Evolutionary conservation across 2,113 vertebrate species (phyloP), one percentile per base, ranked within the genome.

Genomic region (Corythornis madagascariensis): DNA sequence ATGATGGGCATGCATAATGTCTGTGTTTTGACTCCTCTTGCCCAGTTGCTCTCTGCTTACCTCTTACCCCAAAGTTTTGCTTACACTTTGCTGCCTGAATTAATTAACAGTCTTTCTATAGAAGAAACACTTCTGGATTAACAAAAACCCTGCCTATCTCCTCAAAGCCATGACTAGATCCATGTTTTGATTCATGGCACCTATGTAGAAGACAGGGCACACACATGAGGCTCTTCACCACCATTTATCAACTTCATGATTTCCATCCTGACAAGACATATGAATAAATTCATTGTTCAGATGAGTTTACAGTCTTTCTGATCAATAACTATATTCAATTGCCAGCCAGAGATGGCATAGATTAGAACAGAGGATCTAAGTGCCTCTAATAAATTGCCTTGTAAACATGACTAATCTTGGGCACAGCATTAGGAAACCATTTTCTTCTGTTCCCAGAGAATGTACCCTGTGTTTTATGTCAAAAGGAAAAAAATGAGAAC

Each of bases 201-300:
- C 24, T 45, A 11, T 35, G n/a, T 52, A 90, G 63, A 42, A 42
- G 6, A 96, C 11, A 40, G 50, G 14, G 22, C n/a, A 71, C 55
- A 56, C 16, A 63, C 43, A 48, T 8, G 7, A 89, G 43, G 10
- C 26, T 88, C 21, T 72, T 85, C 42, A 47, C 61, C 59, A 48
- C 33, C 43, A 50, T 7, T 79, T 70, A 67, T 88, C 66, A 86
- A 93, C 88, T 82, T 81, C 14, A 24, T 91, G 90, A 80, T 83
- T 64, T 87, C 66, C 22, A 6, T 91, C 53, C 19, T 31, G 65
- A 64, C 26, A 83, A 89, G 24, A 59, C 4, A 35, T 71, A 80
- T 94, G 78, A 84, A 91, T 72, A 95, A 94, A 83, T n/a, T 4
- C 52, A 5, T 83, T 57, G 40, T 83, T 93, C 91, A 80, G 47